Base-by-base conservation (phyloP, 2,888 invertebrate genomes). In the Xestia ashworthii region DNA sequence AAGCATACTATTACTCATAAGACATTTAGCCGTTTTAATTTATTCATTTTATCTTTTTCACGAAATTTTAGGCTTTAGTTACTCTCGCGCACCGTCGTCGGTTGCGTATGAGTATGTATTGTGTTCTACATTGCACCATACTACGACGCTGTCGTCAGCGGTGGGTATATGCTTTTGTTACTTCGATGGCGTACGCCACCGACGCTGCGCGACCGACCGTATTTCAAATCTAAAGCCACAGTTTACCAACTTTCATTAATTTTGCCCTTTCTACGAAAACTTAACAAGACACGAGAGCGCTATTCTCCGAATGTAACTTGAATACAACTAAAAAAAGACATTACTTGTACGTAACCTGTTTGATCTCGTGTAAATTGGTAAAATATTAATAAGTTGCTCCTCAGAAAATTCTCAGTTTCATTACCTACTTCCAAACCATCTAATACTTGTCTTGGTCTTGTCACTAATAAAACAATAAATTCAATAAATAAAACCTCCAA, bases 381-480 rank as follows among this genome's bases (percentile, higher is more conserved):
- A 19, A n/a, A 16, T 16, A 60, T 60, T 3, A 16, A 32, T 32
- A 16, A 4, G 16, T 19, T 19, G 11, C 3, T 38, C 19, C n/a
- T 12, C 12, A 19, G 16, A 32, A 74, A 32, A 55, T 55, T 44
- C 19, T 38, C 3, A 48, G 25, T 25, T 44, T 38, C 60, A 12
- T 48, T 48, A 12, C 25, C 58, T 58, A 58, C n/a, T 58, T 5
- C 5, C 58, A 65, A 50, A 14, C 22, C 5, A 62, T 62, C 38
- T n/a, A 78, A 32, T 50, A 55, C 16, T 6, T n/a, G n/a, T n/a
- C n/a, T n/a, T 16, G 25, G 14, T 32, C 16, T 3, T 67, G 62
- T n/a, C 22, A 48, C 67, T 14, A 64, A 64, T 53, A 66, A 60
- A 66, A 66, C 65, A 60, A 82, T 76, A 66, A 58, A 78, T 74